These are phyloP conservation scores for Turdus rufiventris DNA, from an alignment of 2,113 vertebrate species.

Conservation along the genomic window DNA sequence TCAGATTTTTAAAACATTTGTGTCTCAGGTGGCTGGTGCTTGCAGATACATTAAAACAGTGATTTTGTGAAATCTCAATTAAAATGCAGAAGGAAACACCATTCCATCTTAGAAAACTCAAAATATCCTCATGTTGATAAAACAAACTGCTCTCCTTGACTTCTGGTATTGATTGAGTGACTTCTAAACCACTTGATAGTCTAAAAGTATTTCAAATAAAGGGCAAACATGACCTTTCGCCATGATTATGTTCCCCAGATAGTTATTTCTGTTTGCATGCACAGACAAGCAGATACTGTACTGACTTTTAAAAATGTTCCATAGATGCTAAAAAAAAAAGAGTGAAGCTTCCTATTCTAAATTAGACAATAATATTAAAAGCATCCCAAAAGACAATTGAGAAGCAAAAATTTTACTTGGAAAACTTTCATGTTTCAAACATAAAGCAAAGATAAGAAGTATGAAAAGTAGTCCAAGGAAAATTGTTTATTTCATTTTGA, in stretches of 20 bases:
- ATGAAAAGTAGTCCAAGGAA: background rate
- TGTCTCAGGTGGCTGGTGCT: background rate
- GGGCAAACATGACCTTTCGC: conserved; percentile 56
- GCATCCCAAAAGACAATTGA: background rate
- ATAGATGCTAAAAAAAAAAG: background rate
- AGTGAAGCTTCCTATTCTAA: background rate
- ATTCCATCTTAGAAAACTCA: background rate
- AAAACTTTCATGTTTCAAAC: background rate
- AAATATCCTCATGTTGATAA: conserved; percentile 25
- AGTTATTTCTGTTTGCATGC: conserved; percentile 8
- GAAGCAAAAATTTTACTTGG: background rate
- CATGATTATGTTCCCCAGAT: conserved; percentile 35
- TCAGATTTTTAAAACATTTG: background rate
- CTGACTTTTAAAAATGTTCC: conserved; percentile 24
- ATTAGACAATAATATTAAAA: background rate
- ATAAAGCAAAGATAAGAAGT: background rate
- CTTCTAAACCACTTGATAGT: conserved; percentile 56
- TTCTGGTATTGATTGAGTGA: conserved; percentile 46
- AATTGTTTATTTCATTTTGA: background rate
- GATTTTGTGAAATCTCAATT: background rate
- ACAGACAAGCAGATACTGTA: conserved; percentile 8
- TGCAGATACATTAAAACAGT: background rate
- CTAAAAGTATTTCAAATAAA: conserved; percentile 55
- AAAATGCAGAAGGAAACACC: background rate
- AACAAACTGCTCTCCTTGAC: conserved; percentile 13